Conservation (phyloP, 2,888 invertebrate genomes). For the Ochropleura plecta region DNA sequence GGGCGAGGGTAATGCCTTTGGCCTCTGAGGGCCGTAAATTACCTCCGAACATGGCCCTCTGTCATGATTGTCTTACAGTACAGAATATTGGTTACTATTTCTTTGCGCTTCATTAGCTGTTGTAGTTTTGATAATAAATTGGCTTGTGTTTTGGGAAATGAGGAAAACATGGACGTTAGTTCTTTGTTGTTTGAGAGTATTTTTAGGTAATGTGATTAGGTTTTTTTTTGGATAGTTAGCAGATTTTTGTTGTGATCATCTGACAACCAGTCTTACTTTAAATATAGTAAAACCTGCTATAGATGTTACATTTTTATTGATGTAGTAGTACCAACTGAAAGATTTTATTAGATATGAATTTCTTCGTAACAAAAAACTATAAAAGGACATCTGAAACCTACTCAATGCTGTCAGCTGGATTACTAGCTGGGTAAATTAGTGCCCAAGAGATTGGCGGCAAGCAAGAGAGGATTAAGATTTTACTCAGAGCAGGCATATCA, state of each 20-base stretch:
- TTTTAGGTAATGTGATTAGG: constrained; percentile 1
- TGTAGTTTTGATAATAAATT: constrained; percentile 61
- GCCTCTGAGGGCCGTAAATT: constrained; percentile 73
- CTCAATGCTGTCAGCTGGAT: too few relatives aligned
- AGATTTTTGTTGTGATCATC: background rate
- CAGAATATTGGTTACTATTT: constrained; percentile 62
- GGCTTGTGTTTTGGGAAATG: constrained; percentile 3
- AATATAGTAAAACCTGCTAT: background rate
- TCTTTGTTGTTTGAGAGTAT: background rate
- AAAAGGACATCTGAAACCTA: too few relatives aligned
- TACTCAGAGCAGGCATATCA: too few relatives aligned
- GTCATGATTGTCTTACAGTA: constrained; percentile 72
- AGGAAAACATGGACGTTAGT: constrained; percentile 2
- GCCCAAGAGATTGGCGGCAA: too few relatives aligned
- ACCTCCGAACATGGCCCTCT: constrained; percentile 71
- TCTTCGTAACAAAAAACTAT: too few relatives aligned
- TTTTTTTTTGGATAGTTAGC: background rate
- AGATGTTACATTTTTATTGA: too few relatives aligned
- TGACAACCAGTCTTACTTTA: background rate
- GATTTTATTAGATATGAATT: too few relatives aligned
- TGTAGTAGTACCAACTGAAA: too few relatives aligned
- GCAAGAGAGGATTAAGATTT: too few relatives aligned
- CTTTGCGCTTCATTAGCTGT: constrained; percentile 58
- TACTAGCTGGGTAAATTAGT: too few relatives aligned
- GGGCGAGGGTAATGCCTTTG: constrained; percentile 66